These are phyloP conservation scores for Cichlasoma orientale DNA, from an alignment of 2,797 vertebrate species.

Conservation along the genomic window DNA sequence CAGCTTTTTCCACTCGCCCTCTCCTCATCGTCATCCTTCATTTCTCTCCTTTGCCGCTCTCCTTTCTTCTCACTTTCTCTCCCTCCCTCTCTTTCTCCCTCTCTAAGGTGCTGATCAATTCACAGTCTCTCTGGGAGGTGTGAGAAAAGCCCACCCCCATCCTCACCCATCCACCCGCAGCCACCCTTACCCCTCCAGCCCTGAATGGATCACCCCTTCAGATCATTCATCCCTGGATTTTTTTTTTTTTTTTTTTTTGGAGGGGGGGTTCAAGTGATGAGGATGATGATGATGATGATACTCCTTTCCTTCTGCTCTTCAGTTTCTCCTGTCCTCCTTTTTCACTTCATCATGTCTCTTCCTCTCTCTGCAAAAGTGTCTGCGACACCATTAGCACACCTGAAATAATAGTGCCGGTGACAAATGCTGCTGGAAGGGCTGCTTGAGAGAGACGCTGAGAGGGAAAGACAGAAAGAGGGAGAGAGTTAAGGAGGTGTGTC, in stretches of 20 bases:
- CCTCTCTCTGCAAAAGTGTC: slow-evolving; percentile 59
- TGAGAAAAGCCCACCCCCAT: slow-evolving; percentile 56
- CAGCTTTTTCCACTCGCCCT: slow-evolving; percentile 55
- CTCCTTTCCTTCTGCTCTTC: background rate
- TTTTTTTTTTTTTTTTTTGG: background rate
- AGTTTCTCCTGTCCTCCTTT: slow-evolving; percentile 13
- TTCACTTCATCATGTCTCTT: slow-evolving; percentile 15
- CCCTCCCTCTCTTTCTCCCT: slow-evolving; percentile 30
- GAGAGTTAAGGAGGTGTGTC: slow-evolving; percentile 36
- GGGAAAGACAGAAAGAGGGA: slow-evolving; percentile 8
- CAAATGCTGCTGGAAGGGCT: slow-evolving; percentile 68
- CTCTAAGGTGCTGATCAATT: slow-evolving; percentile 85
- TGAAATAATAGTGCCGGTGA: slow-evolving; percentile 82
- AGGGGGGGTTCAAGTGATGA: background rate
- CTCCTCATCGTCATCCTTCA: slow-evolving; percentile 64
- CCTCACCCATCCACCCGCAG: slow-evolving; percentile 43
- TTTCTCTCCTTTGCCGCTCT: slow-evolving; percentile 46
- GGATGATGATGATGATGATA: slow-evolving; percentile 15
- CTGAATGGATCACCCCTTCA: slow-evolving; percentile 31
- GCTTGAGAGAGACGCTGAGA: slow-evolving; percentile 42
- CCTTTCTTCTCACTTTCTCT: slow-evolving; percentile 54
- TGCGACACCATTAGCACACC: slow-evolving; percentile 84
- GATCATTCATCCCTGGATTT: slow-evolving; percentile 37
- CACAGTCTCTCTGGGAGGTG: slow-evolving; percentile 83
- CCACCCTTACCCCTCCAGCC: slow-evolving; percentile 31